phyloP scores from a whole-genome alignment of 2,888 invertebrate genomes.

The Steromphala cineraria region DNA sequence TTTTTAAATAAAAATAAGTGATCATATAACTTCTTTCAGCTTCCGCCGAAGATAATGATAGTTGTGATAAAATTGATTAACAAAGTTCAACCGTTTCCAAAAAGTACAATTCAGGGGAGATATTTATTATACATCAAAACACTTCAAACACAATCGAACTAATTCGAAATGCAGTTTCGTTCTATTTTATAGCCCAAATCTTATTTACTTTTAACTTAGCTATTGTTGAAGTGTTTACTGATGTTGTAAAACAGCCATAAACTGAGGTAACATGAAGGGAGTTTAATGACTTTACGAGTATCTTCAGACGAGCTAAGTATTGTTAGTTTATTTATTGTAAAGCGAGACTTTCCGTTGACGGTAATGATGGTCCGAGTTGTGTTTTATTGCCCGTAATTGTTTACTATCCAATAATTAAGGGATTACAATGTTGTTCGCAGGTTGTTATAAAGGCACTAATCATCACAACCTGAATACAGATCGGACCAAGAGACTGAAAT shows the following conservation, averaged over 20 bases:
- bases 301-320: conserved; percentile 9
- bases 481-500: background rate
- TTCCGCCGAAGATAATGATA: too few relatives aligned
- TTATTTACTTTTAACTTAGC: too few relatives aligned
- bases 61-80: too few relatives aligned
- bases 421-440: conserved; percentile 15
- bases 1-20: too few relatives aligned
- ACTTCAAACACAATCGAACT: too few relatives aligned
- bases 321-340: background rate
- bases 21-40: too few relatives aligned
- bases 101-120: too few relatives aligned
- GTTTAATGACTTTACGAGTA: background rate
- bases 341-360: background rate
- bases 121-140: too few relatives aligned
- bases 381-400: conserved; percentile 3
- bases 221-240: background rate
- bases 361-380: background rate
- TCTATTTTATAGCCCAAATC: too few relatives aligned
- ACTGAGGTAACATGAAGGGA: background rate
- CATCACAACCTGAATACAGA: background rate
- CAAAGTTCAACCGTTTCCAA: too few relatives aligned
- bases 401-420: background rate
- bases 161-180: too few relatives aligned
- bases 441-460: background rate
- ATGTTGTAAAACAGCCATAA: background rate